A percentile compares a stretch with the other conserved stretches of the same genome.
These are phyloP conservation scores for Zhuqinia jingwanae DNA, from an alignment of 2,888 invertebrate genomes.

Conservation along the genomic window DNA sequence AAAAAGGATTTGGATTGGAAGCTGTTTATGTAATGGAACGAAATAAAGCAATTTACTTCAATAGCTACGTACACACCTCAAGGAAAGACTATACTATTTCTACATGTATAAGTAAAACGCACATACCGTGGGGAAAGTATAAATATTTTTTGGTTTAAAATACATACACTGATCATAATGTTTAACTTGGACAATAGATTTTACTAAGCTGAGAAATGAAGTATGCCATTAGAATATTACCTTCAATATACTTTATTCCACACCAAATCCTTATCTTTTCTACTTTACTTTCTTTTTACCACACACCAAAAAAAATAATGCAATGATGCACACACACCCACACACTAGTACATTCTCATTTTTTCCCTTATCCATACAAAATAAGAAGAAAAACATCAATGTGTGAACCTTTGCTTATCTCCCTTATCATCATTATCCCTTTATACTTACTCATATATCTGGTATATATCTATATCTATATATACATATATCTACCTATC, in stretches of 20 bases:
- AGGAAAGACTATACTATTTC: too few species aligned
- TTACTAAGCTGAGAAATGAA: background rate
- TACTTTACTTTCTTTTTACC: background rate
- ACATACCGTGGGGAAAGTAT: background rate
- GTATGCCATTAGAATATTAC: background rate
- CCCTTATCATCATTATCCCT: slow-evolving; percentile 11
- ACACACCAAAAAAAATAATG: too few species aligned
- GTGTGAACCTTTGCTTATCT: background rate
- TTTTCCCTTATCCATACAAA: background rate
- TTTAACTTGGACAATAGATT: background rate
- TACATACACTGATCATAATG: background rate
- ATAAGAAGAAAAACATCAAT: slow-evolving; percentile 7
- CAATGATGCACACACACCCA: slow-evolving; percentile 16
- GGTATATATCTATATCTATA: too few species aligned
- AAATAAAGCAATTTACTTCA: slow-evolving; percentile 28
- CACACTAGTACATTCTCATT: slow-evolving; percentile 19
- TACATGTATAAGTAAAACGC: background rate
- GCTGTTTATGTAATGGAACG: background rate
- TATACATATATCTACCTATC: background rate
- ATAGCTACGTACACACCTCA: too few species aligned
- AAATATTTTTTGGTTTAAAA: too few species aligned
- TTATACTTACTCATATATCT: background rate
- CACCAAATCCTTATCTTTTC: slow-evolving; percentile 1
- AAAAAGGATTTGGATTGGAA: slow-evolving; percentile 26
- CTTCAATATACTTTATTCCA: background rate